Base-by-base conservation (phyloP, 2,113 vertebrate genomes). In the Callaeas wilsoni region DNA sequence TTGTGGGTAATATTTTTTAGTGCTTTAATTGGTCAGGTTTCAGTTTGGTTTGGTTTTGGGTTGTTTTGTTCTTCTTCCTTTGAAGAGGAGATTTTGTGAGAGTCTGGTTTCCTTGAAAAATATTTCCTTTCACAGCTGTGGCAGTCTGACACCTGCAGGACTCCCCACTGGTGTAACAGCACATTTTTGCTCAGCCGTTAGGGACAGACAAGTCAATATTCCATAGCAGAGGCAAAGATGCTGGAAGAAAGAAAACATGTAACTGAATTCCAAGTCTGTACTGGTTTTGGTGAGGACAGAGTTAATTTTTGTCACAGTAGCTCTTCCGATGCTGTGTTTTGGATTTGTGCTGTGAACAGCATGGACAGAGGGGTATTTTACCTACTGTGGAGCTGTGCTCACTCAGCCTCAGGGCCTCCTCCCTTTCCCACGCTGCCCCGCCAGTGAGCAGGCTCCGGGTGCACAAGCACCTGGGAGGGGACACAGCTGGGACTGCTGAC, bases 401-500 rank as follows among this genome's bases (percentile, higher is more conserved):
- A 3, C 42, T 53, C 49, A 73, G 29, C 44, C 29, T 35, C 53
- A 22, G 93, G 44, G 29, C 5, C 19, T 13, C 23, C 47, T 55
- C 14, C 7, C 5, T 4, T 18, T 25, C 16, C 59, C 78, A 27
- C 20, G 0, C 10, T 13, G 15, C 10, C 27, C 13, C n/a, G 53
- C 4, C 63, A 39, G 37, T 0, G 1, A 62, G 30, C 2, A 47
- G 23, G 20, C 13, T 25, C 13, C 4, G n/a, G 30, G 14, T 6
- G 7, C 32, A 41, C 18, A 5, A 11, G 44, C 21, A 21, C 8
- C 3, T 35, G 37, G 20, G 5, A 65, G 30, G 10, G 30, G 23
- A 16, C 60, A 46, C 13, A 47, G 57, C 27, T 3, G 16, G 32
- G 20, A 33, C 39, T 59, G 57, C 35, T 62, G 85, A 55, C 10